Evolutionary conservation across 2,113 vertebrate genomes (phyloP).

Genomic region (Centropus unirufus): DNA sequence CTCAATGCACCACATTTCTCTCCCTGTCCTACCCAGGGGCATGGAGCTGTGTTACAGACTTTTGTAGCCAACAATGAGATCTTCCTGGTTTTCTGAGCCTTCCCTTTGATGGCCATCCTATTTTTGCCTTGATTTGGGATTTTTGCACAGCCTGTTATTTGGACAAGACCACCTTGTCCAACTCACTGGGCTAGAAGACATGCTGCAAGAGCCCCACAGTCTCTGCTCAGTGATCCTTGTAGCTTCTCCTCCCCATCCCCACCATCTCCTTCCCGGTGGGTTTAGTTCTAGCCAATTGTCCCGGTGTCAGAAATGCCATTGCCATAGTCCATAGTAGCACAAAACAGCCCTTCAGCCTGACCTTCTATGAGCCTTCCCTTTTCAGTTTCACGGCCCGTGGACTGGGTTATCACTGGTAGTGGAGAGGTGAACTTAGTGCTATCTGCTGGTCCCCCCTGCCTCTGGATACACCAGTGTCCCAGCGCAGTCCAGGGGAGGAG

Average conservation of each 20-base stretch:
- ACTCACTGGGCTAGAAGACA: background rate
- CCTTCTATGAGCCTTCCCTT: background rate
- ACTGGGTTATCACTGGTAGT: background rate
- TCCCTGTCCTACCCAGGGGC: background rate
- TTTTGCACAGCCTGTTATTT: background rate
- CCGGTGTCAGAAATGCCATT: background rate
- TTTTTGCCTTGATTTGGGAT: background rate
- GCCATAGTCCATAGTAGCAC: background rate
- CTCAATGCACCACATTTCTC: background rate
- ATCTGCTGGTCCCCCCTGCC: background rate
- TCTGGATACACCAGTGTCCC: background rate
- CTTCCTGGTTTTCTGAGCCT: background rate
- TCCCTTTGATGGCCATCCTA: background rate
- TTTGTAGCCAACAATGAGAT: background rate
- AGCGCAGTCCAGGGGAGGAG: background rate
- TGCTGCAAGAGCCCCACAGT: background rate
- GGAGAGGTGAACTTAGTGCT: background rate
- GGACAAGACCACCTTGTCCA: background rate
- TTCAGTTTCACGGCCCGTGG: background rate
- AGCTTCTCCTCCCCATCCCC: background rate
- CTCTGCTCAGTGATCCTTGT: background rate
- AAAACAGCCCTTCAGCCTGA: background rate
- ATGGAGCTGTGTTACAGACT: fast-evolving
- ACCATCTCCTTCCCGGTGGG: background rate
- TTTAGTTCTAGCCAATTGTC: background rate